Percentiles rank a stretch among this genome's conserved stretches.
These are phyloP conservation scores for Hypolimnas misippus DNA, from an alignment of 2,888 invertebrate species.

Conservation along the genomic window DNA sequence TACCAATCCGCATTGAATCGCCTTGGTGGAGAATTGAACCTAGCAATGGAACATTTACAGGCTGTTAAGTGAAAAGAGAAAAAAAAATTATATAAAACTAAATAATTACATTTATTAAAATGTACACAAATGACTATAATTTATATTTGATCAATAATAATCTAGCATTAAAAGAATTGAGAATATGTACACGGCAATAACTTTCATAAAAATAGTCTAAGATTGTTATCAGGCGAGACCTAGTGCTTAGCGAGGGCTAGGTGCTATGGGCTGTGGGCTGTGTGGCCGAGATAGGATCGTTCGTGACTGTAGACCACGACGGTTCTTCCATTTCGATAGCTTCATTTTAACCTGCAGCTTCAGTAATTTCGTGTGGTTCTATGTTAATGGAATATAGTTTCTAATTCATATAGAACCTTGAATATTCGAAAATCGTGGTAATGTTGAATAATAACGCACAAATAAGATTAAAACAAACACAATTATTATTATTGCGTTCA, in stretches of 20 bases:
- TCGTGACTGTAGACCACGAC: slow-evolving; percentile 71
- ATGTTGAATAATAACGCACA: too few relatives aligned
- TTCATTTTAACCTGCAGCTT: slow-evolving; percentile 57
- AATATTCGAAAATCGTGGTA: background rate
- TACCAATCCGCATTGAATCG: too few relatives aligned
- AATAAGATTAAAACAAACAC: too few relatives aligned
- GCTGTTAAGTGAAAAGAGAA: too few relatives aligned
- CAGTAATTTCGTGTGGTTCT: slow-evolving; percentile 11
- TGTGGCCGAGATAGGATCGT: slow-evolving; percentile 65
- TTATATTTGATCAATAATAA: too few relatives aligned
- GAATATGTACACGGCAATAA: slow-evolving; percentile 46
- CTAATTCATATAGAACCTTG: background rate
- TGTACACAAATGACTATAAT: too few relatives aligned
- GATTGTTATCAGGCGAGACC: slow-evolving; percentile 40
- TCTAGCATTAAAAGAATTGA: too few relatives aligned
- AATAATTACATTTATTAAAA: too few relatives aligned
- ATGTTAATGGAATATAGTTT: slow-evolving; percentile 2
- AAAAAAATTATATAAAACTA: too few relatives aligned
- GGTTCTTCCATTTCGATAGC: slow-evolving; percentile 55
- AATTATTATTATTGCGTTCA: background rate
- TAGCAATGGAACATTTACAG: too few relatives aligned
- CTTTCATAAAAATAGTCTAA: slow-evolving; percentile 34
- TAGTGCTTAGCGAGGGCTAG: slow-evolving; percentile 36
- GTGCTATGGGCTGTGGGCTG: slow-evolving; percentile 47
- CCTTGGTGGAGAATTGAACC: too few relatives aligned